Base-by-base conservation (phyloP, 2,888 invertebrate genomes). In the Nebria brevicollis region DNA sequence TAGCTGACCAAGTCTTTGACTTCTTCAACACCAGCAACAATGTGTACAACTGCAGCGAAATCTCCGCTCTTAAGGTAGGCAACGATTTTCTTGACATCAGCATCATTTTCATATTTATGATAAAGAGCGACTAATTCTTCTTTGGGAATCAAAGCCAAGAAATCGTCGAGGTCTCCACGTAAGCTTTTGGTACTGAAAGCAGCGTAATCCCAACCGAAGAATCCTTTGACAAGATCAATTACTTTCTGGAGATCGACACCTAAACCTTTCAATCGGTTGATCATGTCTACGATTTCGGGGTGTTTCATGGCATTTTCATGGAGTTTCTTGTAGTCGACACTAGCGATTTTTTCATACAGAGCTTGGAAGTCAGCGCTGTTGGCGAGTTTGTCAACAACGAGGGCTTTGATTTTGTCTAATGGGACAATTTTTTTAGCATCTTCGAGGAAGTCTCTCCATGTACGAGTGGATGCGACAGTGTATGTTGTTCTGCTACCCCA, bases 41-140 rank as follows among this genome's bases (percentile, higher is more conserved):
- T 77, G 20, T 81, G 82, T n/a, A 85, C 83, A 20, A 86, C 82
- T 10, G 75, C 77, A 26, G 83, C 83, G 84, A 86, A 86, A 82
- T 86, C 86, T 6, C 77, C 65, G 66, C 85, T 84, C 84, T 86
- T 85, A 43, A 86, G 80, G 82, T 86, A 86, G 1, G 34, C 66
- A 1, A 86, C 81, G 64, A 84, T 84, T 65, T 81, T 77, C 54
- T 84, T 82, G 43, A 86, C 83, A 83, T 86, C 86, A 7, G 82
- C 82, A 77, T 86, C 86, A 77, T 72, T 84, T 7, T 82, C 82
- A 81, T 86, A 84, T n/a, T 83, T 82, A 10, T 84, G 81, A 25
- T 83, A 83, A 20, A 86, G 84, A 13, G 78, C 84, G 72, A 83
- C 82, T 26, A 86, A 82, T 41, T 85, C 83, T 8, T 84, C 85